Evolutionary conservation across 2,113 vertebrate genomes (phyloP).

Genomic region (Nyctereutes procyonoides): DNA sequence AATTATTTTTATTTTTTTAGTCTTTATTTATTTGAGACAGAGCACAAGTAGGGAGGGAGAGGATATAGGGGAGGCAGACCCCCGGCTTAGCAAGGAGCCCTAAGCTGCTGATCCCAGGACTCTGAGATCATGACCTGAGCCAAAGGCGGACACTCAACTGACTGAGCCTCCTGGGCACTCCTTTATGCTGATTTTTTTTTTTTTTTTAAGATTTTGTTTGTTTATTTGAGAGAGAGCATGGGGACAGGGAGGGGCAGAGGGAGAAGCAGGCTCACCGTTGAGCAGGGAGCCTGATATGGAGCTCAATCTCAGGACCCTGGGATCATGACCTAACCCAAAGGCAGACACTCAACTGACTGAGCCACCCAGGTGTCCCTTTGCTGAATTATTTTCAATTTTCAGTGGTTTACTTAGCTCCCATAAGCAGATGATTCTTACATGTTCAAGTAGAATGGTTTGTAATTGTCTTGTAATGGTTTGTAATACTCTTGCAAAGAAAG

Average conservation of each 20-base stretch:
- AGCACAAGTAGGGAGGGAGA: too few species aligned
- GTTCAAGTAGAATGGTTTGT: constrained; percentile 17
- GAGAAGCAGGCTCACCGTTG: not conserved
- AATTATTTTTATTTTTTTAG: too few species aligned
- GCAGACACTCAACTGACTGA: not conserved
- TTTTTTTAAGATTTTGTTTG: not conserved
- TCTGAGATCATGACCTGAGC: too few species aligned
- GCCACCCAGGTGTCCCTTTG: not conserved
- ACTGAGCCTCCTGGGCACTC: too few species aligned
- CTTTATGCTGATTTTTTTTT: not conserved
- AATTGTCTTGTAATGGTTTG: not conserved
- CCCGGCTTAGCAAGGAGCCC: too few species aligned
- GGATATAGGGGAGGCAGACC: too few species aligned
- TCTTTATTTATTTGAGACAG: too few species aligned
- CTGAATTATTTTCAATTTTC: not conserved
- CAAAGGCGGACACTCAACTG: too few species aligned
- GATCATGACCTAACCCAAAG: not conserved
- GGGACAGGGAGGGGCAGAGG: not conserved
- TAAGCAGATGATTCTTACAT: not conserved
- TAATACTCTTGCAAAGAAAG: not conserved
- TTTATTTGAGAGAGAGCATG: not conserved
- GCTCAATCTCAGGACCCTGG: not conserved
- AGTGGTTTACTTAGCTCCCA: not conserved
- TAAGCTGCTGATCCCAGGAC: too few species aligned
- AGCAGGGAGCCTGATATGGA: not conserved